Evolutionary conservation across 2,113 vertebrate genomes (phyloP), one percentile per base, ranked within the genome.

Genomic region (Phaethornis superciliosus): DNA sequence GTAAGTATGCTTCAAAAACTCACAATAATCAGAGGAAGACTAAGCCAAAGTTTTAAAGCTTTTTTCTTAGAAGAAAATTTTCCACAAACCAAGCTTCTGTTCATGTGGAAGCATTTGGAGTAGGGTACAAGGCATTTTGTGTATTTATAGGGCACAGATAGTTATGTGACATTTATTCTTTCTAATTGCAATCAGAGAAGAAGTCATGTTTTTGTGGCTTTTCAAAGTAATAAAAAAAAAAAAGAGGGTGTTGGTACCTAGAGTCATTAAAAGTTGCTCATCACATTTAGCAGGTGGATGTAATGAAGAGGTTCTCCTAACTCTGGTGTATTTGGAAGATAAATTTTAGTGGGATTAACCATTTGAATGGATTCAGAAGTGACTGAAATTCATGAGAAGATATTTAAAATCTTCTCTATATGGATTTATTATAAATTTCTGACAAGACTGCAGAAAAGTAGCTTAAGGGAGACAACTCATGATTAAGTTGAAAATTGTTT

Each of bases 401-500:
- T 86, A 24, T 28, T 88, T 1, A 81, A 2, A 67, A n/a, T 65
- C 19, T 87, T 81, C 32, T 83, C 52, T 91, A 1, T 26, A 9
- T 82, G 89, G 69, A 85, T 89, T 92, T 95, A 60, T 83, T 85
- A 72, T 32, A 63, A 75, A 15, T 87, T 91, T 79, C 62, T 89
- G 69, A 78, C 81, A 92, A 55, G 74, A 40, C 58, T 89, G 58
- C 42, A 64, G 74, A 32, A 49, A 93, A 94, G 81, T 10, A 79
- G 62, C 70, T 91, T 75, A 87, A 71, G 14, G 35, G 40, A 91
- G 75, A 62, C 69, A 63, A 21, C 52, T 94, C 37, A 52, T 74
- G 68, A 24, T 52, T 81, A 85, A 93, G 60, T 89, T 28, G 67
- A 76, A 95, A 87, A 89, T 85, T 74, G 46, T 90, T 83, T 70